These are phyloP conservation scores for Apeira syringaria DNA, from an alignment of 2,888 invertebrate genomes.

Conservation along the genomic window DNA sequence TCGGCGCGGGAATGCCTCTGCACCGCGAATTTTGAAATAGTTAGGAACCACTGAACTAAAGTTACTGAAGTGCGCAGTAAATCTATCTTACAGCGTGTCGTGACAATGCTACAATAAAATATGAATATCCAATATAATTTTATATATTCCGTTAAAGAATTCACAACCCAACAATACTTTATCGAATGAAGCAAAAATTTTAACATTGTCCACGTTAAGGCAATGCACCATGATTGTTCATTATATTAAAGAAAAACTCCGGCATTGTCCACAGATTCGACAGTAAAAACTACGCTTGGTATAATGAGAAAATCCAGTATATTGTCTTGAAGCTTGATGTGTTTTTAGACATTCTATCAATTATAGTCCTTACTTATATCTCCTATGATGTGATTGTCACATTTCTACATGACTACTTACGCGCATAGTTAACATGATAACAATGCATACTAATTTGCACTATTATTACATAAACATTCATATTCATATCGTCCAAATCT, in stretches of 20 bases:
- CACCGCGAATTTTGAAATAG: too few relatives aligned
- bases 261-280: constrained; percentile 24
- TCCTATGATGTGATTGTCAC: not conserved
- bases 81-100: too few relatives aligned
- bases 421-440: not conserved
- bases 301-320: constrained; percentile 20
- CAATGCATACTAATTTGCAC: too few relatives aligned
- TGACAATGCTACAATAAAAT: too few relatives aligned
- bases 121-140: too few relatives aligned
- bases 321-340: constrained; percentile 27
- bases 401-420: not conserved
- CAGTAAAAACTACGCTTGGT: constrained; percentile 18
- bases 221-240: constrained; percentile 28
- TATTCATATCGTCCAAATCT: too few relatives aligned
- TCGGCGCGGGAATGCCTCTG: too few relatives aligned
- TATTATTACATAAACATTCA: too few relatives aligned
- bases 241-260: constrained; percentile 19
- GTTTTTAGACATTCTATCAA: constrained; percentile 14
- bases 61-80: too few relatives aligned
- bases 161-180: constrained; percentile 14
- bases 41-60: too few relatives aligned
- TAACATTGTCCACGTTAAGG: constrained; percentile 18
- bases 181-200: constrained; percentile 17
- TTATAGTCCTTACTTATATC: not conserved
- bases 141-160: too few relatives aligned